These are phyloP conservation scores for Drosophila hydei DNA, from an alignment of 1,140 invertebrate species.

Conservation along the genomic window DNA sequence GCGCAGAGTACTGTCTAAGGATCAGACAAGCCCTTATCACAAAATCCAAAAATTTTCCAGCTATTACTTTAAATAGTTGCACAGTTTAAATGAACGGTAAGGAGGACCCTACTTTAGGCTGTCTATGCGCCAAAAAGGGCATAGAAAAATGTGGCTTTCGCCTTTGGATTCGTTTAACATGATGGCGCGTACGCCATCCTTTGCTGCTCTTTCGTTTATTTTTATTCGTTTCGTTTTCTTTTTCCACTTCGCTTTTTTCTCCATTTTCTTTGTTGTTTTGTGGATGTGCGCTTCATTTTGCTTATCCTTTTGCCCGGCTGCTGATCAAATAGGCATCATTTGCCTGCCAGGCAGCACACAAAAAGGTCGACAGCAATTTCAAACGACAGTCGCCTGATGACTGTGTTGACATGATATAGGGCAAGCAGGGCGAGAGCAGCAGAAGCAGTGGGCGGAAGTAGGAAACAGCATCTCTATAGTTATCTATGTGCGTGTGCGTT, in stretches of 20 bases:
- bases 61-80: not conserved
- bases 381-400: conserved; percentile 77
- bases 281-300: conserved; percentile 57
- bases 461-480: conserved; percentile 42
- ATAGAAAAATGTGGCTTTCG: conserved; percentile 24
- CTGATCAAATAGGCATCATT: conserved; percentile 81
- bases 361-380: conserved; percentile 71
- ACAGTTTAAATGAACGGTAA: not conserved
- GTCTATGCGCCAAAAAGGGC: conserved; percentile 7
- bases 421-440: conserved; percentile 2
- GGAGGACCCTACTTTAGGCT: not conserved
- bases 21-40: not conserved
- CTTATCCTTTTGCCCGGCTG: conserved; percentile 69
- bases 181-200: conserved; percentile 17
- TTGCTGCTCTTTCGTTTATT: conserved; percentile 14
- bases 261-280: conserved; percentile 4
- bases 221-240: conserved; percentile 23
- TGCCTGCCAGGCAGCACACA: conserved; percentile 60
- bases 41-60: not conserved
- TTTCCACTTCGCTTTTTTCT: conserved; percentile 8
- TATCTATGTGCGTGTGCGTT: conserved; percentile 12
- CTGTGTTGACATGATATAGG: conserved; percentile 70
- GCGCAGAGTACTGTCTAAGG: no score
- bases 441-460: not conserved
- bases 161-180: conserved; percentile 39